These are phyloP conservation scores for Crypturellus undulatus DNA, from an alignment of 2,113 vertebrate genomes.

Conservation along the genomic window DNA sequence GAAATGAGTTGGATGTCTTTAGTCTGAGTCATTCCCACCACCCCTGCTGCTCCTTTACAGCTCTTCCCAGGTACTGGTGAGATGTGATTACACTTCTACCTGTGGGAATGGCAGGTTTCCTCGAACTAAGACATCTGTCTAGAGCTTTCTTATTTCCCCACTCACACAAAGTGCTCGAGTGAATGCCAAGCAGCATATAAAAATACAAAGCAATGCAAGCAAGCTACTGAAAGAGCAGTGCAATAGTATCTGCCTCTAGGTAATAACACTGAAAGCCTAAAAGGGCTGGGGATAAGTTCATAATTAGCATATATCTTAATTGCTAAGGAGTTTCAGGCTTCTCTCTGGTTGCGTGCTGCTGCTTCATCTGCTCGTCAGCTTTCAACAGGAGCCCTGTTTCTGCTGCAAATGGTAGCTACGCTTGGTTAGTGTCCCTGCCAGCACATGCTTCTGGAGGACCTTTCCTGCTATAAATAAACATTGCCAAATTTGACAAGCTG, in stretches of 20 bases:
- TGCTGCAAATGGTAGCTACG: slow-evolving; percentile 49
- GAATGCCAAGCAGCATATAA: not conserved
- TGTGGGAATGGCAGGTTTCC: not conserved
- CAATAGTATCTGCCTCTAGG: not conserved
- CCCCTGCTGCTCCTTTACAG: not conserved
- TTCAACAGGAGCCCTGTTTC: slow-evolving; percentile 54
- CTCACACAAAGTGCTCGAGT: not conserved
- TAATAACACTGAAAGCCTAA: not conserved
- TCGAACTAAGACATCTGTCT: not conserved
- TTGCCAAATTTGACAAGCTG: slow-evolving; percentile 71
- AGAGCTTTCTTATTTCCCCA: not conserved
- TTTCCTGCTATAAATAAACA: slow-evolving; percentile 82
- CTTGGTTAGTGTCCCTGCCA: slow-evolving; percentile 69
- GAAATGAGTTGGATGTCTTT: slow-evolving; percentile 15
- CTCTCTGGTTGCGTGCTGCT: not conserved
- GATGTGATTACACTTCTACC: not conserved
- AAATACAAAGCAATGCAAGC: not conserved
- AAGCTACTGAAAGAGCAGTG: not conserved
- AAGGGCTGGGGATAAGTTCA: not conserved
- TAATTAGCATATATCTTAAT: rapidly evolving
- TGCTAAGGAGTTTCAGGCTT: not conserved
- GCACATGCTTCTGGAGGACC: slow-evolving; percentile 71
- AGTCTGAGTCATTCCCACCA: not conserved
- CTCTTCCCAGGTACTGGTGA: not conserved
- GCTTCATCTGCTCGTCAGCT: slow-evolving; percentile 35